Base-by-base conservation (phyloP, 2,797 vertebrate genomes). In the Microctenopoma stevenorrisi region DNA sequence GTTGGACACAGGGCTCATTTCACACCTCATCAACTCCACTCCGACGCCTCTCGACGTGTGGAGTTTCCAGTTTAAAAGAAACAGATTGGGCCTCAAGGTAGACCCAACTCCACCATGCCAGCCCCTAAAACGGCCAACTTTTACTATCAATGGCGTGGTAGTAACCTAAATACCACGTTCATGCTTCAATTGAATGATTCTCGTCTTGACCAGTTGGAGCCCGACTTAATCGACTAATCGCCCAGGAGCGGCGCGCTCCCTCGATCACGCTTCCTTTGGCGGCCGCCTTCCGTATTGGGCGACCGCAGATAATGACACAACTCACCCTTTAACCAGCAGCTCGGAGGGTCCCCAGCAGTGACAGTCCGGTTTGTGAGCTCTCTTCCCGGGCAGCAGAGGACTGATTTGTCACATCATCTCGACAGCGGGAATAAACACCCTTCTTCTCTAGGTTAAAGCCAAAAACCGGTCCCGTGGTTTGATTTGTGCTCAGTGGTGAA, bases 351-450 rank as follows among this genome's bases (percentile, higher is more conserved):
- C 67, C 75, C 87, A 72, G 86, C 80, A 58, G 74, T 42, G 72
- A 43, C 69, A 81, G 78, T 81, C 79, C 67, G 68, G 53, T 26
- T 64, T 58, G 55, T 66, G 75, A 66, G 72, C 69, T 86, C 73
- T 67, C 16, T 48, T 62, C 52, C 72, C 57, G 76, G 57, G 54
- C 71, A 69, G 81, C 79, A 68, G 72, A 60, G 54, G 55, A 68
- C 49, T 38, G 80, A 78, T 74, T 72, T 76, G 89, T 95, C 93
- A 94, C 93, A 93, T 93, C 93, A 89, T 94, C 86, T 64, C 76
- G 78, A 57, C 52, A 70, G 82, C 73, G 44, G 80, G 65, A 80
- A 77, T 57, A 52, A 60, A 82, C 78, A 63, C 74, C 68, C 83
- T 76, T 74, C 53, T 77, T 72, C 47, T 55, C 40, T 42, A 83